Conservation (phyloP, 2,113 vertebrate genomes). For the Anoura caudifer region DNA sequence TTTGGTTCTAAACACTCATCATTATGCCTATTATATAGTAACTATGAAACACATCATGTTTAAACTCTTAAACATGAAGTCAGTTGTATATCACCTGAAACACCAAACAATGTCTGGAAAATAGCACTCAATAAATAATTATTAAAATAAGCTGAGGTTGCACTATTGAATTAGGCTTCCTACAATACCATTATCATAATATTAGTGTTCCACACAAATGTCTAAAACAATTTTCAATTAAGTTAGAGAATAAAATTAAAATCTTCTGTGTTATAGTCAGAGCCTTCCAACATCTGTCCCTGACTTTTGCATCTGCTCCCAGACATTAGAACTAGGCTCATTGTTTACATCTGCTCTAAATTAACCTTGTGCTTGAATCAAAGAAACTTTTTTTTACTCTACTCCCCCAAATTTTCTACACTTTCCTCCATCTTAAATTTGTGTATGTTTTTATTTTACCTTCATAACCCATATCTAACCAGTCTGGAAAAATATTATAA, state of each 20-base stretch:
- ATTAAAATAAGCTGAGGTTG: not conserved
- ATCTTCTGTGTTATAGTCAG: not conserved
- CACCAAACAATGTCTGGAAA: not conserved
- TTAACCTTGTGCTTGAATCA: not conserved
- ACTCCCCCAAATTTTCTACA: not conserved
- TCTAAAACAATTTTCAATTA: not conserved
- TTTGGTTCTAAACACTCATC: not conserved
- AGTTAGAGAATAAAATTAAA: slow-evolving; percentile 32
- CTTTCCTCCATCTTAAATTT: not conserved
- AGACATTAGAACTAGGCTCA: not conserved
- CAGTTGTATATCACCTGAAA: not conserved
- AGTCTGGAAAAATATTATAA: not conserved
- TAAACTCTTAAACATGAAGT: not conserved
- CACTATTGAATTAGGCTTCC: not conserved
- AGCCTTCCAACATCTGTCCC: not conserved
- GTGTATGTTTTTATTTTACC: not conserved
- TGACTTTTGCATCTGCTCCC: not conserved
- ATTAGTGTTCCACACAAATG: not conserved
- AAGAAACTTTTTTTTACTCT: not conserved
- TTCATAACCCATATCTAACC: not conserved
- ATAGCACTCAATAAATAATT: not conserved
- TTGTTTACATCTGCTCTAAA: not conserved
- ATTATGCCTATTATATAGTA: not conserved
- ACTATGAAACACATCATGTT: not conserved
- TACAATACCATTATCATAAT: not conserved